Percentiles rank a stretch among this genome's conserved stretches.
phyloP scores from a whole-genome alignment of 2,797 vertebrate species.

The Aeoliscus strigatus region DNA sequence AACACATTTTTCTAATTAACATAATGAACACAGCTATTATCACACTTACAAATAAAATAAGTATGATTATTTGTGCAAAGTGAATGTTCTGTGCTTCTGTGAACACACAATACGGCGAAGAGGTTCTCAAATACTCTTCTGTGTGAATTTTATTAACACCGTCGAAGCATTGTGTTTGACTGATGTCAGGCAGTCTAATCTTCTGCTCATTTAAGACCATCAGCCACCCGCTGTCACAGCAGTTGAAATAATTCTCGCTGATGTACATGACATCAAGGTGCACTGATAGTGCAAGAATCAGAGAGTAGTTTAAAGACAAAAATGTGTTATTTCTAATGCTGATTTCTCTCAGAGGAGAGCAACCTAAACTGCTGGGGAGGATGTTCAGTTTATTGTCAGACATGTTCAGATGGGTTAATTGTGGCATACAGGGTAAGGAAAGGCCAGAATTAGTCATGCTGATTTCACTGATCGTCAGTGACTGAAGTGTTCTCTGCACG shows the following conservation, averaged over 20 bases:
- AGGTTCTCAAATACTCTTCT: conserved; percentile 39
- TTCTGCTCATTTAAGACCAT: conserved; percentile 30
- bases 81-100: conserved; percentile 26
- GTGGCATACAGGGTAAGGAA: conserved; percentile 57
- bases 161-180: conserved; percentile 44
- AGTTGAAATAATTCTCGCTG: conserved; percentile 66
- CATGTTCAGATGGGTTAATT: conserved; percentile 57
- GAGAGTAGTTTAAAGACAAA: conserved; percentile 49
- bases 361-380: conserved; percentile 49
- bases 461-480: conserved; percentile 59
- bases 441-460: conserved; percentile 55
- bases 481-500: conserved; percentile 58
- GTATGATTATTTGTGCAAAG: conserved; percentile 42
- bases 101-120: conserved; percentile 37
- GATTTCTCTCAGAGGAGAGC: conserved; percentile 60
- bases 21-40: conserved; percentile 27
- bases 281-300: conserved; percentile 35
- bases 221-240: conserved; percentile 65
- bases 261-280: conserved; percentile 48
- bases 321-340: conserved; percentile 66
- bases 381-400: conserved; percentile 57
- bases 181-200: conserved; percentile 55
- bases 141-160: conserved; percentile 14
- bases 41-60: conserved; percentile 46
- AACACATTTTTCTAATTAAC: conserved; percentile 38